Base-by-base conservation (phyloP, 2,113 vertebrate genomes). In the Bambusicola thoracicus region DNA sequence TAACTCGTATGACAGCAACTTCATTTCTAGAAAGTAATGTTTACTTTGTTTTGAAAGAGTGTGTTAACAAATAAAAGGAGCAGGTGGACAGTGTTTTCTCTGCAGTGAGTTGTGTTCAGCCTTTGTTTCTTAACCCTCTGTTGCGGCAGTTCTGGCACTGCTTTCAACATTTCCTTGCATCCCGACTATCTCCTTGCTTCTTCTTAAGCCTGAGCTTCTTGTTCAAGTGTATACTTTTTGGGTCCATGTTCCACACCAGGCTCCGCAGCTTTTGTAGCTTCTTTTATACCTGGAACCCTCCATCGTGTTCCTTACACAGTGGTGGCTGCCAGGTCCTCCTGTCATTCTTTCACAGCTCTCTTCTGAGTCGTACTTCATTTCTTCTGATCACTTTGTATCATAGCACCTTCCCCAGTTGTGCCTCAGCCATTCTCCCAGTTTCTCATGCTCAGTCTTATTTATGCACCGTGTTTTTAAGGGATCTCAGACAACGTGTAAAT, bases 1-100 rank as follows among this genome's bases (percentile, higher is more conserved):
- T 17, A 70, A 55, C 56, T 36, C 89, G 34, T 90, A 78, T 75
- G 65, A 75, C 17, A 41, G 24, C 75, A 93, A 80, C 79, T 87
- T 4, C 21, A 46, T 89, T 96, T 91, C 34, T 63, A 87, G 67
- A 77, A 76, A 84, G 61, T 51, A 51, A 70, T 81, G 69, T 81
- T 92, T 86, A 29, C 46, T 89, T 79, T 91, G 53, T 59, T 93
- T 78, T 92, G 63, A 85, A 92, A 89, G 73, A 44, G 8, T 14
- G 1, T 59, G 24, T 76, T 82, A 74, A 85, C 51, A 67, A 96
- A 91, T 95, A 85, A 95, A 94, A 91, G 41, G 44, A 87, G 24
- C 49, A 16, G 15, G 66, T 79, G 53, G 43, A 72, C 74, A 22
- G 38, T 87, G 21, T 62, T 90, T 61, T 78, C 69, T 34, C 34